These are phyloP conservation scores for Vidua macroura DNA, from an alignment of 2,113 vertebrate species.

Conservation along the genomic window DNA sequence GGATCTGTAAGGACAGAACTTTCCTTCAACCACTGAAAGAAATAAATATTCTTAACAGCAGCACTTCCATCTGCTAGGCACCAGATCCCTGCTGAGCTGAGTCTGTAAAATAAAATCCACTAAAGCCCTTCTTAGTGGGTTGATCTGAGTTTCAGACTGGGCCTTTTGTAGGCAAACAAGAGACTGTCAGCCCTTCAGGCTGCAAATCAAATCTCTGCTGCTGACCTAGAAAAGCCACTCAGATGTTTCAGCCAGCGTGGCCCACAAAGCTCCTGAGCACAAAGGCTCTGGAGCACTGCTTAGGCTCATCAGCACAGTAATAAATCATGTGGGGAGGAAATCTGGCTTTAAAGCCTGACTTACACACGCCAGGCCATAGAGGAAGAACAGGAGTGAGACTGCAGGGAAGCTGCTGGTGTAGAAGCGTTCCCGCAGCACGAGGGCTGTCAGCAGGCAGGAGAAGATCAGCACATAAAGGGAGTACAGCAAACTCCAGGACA, in stretches of 20 bases:
- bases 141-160: not conserved
- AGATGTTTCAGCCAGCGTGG: not conserved
- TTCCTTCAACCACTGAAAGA: not conserved
- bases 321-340: not conserved
- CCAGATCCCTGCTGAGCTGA: not conserved
- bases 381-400: constrained; percentile 36
- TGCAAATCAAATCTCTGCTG: not conserved
- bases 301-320: not conserved
- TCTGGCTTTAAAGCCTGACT: constrained; percentile 11
- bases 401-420: constrained; percentile 45
- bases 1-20: constrained; percentile 73
- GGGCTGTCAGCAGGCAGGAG: constrained; percentile 48
- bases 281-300: not conserved
- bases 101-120: not conserved
- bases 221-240: not conserved
- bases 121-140: not conserved
- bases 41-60: not conserved
- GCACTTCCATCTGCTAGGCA: not conserved
- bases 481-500: constrained; percentile 71
- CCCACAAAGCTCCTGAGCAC: not conserved
- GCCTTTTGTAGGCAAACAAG: not conserved
- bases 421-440: not conserved
- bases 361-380: constrained; percentile 71
- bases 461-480: constrained; percentile 11
- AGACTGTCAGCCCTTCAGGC: not conserved